Evolutionary conservation across 92 coral and sea anemone genomes (phyloP), one percentile per base, ranked within the genome.

Genomic region (Epizoanthus rinbou): DNA sequence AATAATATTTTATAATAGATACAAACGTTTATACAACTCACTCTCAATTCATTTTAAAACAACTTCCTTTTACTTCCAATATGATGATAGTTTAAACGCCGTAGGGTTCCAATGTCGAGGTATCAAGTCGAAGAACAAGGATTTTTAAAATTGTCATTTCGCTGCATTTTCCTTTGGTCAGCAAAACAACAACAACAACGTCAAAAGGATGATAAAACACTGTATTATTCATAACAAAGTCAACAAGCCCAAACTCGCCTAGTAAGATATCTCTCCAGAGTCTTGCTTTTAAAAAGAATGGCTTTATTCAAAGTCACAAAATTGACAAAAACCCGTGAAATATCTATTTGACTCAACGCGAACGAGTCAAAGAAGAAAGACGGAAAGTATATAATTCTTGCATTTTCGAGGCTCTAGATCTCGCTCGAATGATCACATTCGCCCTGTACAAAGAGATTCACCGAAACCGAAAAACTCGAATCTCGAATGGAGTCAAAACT

Each of bases 201-300:
- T 28, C 35, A 0, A 43, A 1, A 50, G 3, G 7, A 41, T 7
- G 21, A 78, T 39, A 22, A 60, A 78, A 60, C 17, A 62, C 82
- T 78, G 72, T 43, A 78, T 78, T 62, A 78, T 60, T 78, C 60
- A 78, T 78, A 11, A 60, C 11, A 60, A 8, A 39, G 47, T 23
- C 23, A 78, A 62, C 82, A 78, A 19, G 82, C 25, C 14, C 68
- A 60, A 60, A 60, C 82, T 9, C 16, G 70, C 82, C 58, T 75
- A 21, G 31, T 59, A 5, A 76, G 70, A 39, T 19, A 39, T 33
- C 35, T 75, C 68, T 57, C 25, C 8, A 3, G 69, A 69, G 69
- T 39, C 15, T 21, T 35, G 54, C 64, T 60, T n/a, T 28, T 28
- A 28, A 28, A 64, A 59, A 39, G 17, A 0, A 18, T 15, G 8